Conservation (phyloP, 2,113 vertebrate genomes). For the Pollimyrus isidori region DNA sequence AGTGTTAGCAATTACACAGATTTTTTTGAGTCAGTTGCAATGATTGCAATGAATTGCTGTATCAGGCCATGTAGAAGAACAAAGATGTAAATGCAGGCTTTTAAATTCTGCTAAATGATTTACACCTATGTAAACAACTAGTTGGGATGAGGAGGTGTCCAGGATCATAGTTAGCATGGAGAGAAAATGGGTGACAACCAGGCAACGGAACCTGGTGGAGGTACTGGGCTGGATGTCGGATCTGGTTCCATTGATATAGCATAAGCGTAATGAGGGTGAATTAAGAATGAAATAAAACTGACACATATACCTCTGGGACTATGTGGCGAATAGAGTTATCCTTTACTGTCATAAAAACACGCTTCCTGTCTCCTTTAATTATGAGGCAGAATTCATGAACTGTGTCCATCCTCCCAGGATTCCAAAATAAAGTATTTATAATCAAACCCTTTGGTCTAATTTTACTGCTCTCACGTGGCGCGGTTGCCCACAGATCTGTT, state of each 20-base stretch:
- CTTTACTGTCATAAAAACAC: not conserved
- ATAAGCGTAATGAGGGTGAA: not conserved
- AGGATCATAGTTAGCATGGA: not conserved
- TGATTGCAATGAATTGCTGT: not conserved
- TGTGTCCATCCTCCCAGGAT: not conserved
- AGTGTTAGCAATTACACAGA: not conserved
- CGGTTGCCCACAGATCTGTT: not conserved
- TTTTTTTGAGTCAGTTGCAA: not conserved
- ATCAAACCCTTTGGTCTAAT: not conserved
- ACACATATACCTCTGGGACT: not conserved
- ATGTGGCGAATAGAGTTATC: not conserved
- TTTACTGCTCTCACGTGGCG: not conserved
- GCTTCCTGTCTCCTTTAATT: not conserved
- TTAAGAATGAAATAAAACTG: not conserved
- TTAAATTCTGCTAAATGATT: not conserved
- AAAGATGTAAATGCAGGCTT: not conserved
- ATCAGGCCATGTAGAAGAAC: not conserved
- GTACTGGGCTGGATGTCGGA: not conserved
- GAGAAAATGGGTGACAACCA: not conserved
- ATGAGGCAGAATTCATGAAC: not conserved
- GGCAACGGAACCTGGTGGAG: not conserved
- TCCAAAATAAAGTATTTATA: not conserved
- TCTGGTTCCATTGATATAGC: not conserved
- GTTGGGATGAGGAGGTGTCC: not conserved
- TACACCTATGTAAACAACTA: not conserved